Conservation (phyloP, 1,140 invertebrate genomes). For the Ceratina australensis region DNA sequence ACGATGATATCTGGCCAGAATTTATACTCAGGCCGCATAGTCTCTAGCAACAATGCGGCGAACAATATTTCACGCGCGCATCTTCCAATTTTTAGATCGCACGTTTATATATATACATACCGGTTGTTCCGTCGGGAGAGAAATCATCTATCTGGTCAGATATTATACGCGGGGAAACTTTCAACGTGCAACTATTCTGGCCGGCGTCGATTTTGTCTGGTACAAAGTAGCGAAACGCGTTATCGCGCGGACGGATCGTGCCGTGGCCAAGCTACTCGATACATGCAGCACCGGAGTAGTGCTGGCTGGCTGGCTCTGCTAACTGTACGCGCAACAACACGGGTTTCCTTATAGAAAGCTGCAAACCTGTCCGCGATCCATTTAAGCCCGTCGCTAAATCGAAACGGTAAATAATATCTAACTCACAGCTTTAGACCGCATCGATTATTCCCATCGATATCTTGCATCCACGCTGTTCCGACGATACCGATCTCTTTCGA, state of each 20-base stretch:
- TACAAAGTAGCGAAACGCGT: slow-evolving; percentile 38
- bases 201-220: slow-evolving; percentile 14
- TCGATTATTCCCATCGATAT: too few relatives aligned
- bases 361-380: neutral
- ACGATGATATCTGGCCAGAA: too few relatives aligned
- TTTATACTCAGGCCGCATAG: too few relatives aligned
- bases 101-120: too few relatives aligned
- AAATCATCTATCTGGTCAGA: too few relatives aligned
- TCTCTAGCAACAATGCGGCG: too few relatives aligned
- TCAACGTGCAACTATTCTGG: neutral
- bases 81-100: too few relatives aligned
- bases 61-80: too few relatives aligned
- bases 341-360: slow-evolving; percentile 12
- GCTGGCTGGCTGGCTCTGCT: neutral
- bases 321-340: neutral
- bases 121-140: too few relatives aligned
- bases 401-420: slow-evolving; percentile 16
- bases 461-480: too few relatives aligned
- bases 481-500: too few relatives aligned
- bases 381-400: slow-evolving; percentile 8
- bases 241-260: slow-evolving; percentile 26
- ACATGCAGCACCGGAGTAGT: too few relatives aligned
- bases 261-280: slow-evolving; percentile 18
- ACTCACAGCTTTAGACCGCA: neutral
- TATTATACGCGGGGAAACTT: neutral